Evolutionary conservation across 2,797 vertebrate genomes (phyloP), one percentile per base, ranked within the genome.

Genomic region (Anisognathus igniventris): DNA sequence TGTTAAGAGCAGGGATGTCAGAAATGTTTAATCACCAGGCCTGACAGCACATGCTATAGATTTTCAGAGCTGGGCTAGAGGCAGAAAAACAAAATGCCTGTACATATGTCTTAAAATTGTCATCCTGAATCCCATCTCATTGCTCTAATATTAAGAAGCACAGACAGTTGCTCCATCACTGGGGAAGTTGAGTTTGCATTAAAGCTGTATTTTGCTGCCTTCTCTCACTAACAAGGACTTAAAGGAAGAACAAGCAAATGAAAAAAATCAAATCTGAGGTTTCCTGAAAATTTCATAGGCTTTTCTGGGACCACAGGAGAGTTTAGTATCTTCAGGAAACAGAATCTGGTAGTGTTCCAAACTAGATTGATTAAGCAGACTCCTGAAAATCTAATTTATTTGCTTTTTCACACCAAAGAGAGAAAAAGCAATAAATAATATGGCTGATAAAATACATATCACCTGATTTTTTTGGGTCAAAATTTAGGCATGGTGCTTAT

Each of bases 81-180:
- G 78, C 92, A 92, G 56, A 72, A 93, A 95, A 95, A 92, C 81
- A 89, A 93, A 95, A 92, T 57, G 25, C 65, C 33, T 80, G 39
- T 82, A 86, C 23, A 68, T 89, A 88, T 27, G 31, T 92, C 87
- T 96, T 94, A 91, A 92, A 96, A 90, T 89, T 94, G 72, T 92
- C 75, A 86, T 67, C 66, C 90, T 70, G 25, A 22, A 88, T 92
- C 47, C 42, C 12, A 7, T 90, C 33, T 60, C 62, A 35, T 62
- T 83, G 82, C 90, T 84, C 57, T 78, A 74, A 54, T 65, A 79
- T 82, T 91, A 88, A 79, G 82, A 95, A 93, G 31, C 22, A 79
- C 74, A 87, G 40, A 60, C 40, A 88, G 40, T 66, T 93, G 40
- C 37, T 83, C 50, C 28, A 62, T 47, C 76, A 67, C 2, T 67